Percentiles rank a stretch among this genome's conserved stretches.
Evolutionary conservation across 1,140 invertebrate genomes (phyloP).

Genomic region (Calosoma granatense): DNA sequence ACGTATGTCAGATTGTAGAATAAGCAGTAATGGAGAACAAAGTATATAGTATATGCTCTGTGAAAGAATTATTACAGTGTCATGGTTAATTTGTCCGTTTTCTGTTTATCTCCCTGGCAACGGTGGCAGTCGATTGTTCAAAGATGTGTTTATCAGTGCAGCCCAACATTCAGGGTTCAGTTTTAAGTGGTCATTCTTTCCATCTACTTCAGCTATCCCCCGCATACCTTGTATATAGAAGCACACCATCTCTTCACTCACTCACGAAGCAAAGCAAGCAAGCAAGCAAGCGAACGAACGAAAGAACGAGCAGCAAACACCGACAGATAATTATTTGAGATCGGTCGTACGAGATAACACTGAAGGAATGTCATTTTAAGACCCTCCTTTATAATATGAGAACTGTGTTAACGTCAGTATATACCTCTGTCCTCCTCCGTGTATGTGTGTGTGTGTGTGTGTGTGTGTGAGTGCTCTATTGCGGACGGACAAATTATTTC

Average conservation of each 20-base stretch:
- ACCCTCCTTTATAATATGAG: background rate
- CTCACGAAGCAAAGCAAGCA: too few species aligned
- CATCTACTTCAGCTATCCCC: background rate
- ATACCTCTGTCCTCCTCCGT: too few species aligned
- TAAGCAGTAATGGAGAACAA: too few species aligned
- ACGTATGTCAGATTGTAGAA: too few species aligned
- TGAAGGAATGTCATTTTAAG: constrained; percentile 3
- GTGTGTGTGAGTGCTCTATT: background rate
- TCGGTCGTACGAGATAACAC: background rate
- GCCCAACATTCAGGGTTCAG: background rate
- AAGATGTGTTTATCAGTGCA: background rate
- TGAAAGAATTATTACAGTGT: too few species aligned
- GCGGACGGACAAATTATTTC: background rate
- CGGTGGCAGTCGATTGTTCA: background rate
- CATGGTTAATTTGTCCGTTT: constrained; percentile 2
- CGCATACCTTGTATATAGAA: too few species aligned
- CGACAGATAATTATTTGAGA: constrained; percentile 8
- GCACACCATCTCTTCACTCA: too few species aligned
- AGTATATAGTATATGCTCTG: too few species aligned
- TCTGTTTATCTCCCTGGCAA: constrained; percentile 1
- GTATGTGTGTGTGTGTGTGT: too few species aligned
- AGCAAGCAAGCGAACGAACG: too few species aligned
- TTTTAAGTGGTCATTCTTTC: background rate
- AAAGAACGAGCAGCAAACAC: too few species aligned
- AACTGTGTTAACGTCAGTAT: background rate